phyloP scores from a whole-genome alignment of 2,888 invertebrate genomes.

The Volucella inflata region DNA sequence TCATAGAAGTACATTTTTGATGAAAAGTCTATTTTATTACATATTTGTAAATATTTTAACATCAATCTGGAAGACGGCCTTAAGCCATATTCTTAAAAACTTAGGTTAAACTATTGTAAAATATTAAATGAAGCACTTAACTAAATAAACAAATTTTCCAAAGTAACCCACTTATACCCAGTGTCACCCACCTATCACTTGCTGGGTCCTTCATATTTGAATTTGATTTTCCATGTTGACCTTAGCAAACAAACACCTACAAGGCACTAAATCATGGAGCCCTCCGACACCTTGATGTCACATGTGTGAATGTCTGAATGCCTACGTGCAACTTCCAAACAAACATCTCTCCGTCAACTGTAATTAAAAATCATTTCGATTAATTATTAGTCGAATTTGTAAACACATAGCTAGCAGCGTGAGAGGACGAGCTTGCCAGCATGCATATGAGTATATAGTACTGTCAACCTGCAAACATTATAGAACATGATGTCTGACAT shows the following conservation, averaged over 20 bases:
- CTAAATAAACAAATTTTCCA: too few relatives aligned
- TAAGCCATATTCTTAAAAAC: too few relatives aligned
- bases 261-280: constrained; percentile 17
- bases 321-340: not conserved
- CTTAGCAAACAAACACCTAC: constrained; percentile 8
- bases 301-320: not conserved
- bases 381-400: constrained; percentile 45
- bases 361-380: constrained; percentile 59
- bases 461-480: constrained; percentile 7
- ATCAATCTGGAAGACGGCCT: too few relatives aligned
- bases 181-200: constrained; percentile 29
- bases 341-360: not conserved
- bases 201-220: constrained; percentile 32
- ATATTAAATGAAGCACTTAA: too few relatives aligned
- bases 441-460: not conserved
- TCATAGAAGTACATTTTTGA: too few relatives aligned
- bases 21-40: too few relatives aligned
- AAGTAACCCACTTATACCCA: not conserved
- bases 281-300: not conserved
- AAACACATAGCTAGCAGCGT: constrained; percentile 6
- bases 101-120: too few relatives aligned
- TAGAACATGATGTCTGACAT: constrained; percentile 33
- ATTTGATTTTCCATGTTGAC: constrained; percentile 32
- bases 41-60: too few relatives aligned
- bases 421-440: not conserved